A percentile compares a stretch with the other conserved stretches of the same genome.
phyloP scores from a whole-genome alignment of 1,140 invertebrate genomes.

The Catajapyx aquilonaris region DNA sequence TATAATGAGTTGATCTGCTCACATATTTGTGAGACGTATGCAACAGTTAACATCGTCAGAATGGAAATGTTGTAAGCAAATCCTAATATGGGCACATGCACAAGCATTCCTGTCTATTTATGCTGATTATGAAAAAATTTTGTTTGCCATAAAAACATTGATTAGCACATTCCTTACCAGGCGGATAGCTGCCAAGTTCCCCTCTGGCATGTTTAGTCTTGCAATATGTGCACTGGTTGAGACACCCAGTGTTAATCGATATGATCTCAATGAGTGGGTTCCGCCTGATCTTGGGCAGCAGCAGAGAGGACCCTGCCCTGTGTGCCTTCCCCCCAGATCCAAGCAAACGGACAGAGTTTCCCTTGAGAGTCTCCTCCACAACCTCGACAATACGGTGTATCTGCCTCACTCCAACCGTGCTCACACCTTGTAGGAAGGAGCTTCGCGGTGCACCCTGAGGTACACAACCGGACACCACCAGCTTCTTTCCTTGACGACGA shows the following conservation, averaged over 20 bases:
- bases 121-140: too few relatives aligned
- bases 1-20: too few relatives aligned
- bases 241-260: conserved; percentile 88
- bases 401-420: conserved; percentile 90
- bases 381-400: conserved; percentile 96
- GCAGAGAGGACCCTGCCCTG: conserved; percentile 70
- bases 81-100: too few relatives aligned
- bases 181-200: conserved; percentile 79
- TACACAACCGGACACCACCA: conserved; percentile 92
- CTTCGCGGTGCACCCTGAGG: conserved; percentile 67
- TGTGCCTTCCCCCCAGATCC: conserved; percentile 60
- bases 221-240: conserved; percentile 97
- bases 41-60: too few relatives aligned
- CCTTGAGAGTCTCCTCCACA: conserved; percentile 93
- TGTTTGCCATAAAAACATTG: conserved; percentile 1
- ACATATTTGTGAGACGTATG: too few relatives aligned
- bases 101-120: too few relatives aligned
- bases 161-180: conserved; percentile 21
- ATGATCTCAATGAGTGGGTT: conserved; percentile 97
- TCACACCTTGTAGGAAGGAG: conserved; percentile 53
- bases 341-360: conserved; percentile 56
- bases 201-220: conserved; percentile 96
- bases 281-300: conserved; percentile 79
- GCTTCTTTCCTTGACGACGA: conserved; percentile 47
- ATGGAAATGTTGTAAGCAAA: too few relatives aligned